Evolutionary conservation across 1,140 invertebrate species (phyloP).

Genomic region (Cyrtorhinus lividipennis): DNA sequence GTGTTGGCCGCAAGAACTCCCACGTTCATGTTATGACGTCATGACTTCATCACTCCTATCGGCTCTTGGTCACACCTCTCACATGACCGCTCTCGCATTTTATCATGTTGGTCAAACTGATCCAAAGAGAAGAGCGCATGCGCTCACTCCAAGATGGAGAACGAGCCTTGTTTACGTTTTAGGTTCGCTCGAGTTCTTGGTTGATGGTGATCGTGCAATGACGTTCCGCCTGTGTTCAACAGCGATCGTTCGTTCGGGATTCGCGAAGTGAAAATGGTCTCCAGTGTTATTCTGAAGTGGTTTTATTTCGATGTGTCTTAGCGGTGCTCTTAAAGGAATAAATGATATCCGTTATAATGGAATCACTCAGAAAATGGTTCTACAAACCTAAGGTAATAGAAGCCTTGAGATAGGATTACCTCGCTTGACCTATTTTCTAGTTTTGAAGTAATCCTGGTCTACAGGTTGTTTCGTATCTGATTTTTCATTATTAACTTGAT

Average conservation of each 20-base stretch:
- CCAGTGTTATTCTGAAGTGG: background rate
- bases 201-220: background rate
- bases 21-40: no score
- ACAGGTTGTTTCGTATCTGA: background rate
- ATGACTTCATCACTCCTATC: no score
- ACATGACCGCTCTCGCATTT: no score
- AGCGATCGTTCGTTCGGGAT: background rate
- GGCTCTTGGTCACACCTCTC: no score
- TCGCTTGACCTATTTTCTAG: background rate
- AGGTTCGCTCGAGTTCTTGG: background rate
- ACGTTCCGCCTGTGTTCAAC: background rate
- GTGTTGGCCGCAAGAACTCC: no score
- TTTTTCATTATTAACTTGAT: background rate
- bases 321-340: background rate
- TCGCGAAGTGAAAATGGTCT: background rate
- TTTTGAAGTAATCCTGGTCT: background rate
- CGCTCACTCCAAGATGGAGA: background rate
- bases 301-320: background rate
- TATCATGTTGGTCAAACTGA: no score
- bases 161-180: background rate
- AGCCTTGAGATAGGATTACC: background rate
- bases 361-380: background rate
- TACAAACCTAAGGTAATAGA: background rate
- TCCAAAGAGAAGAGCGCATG: no score
- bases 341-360: background rate